Base-by-base conservation (phyloP, 23 tunicate genomes). In the Halocynthia roretzi region DNA sequence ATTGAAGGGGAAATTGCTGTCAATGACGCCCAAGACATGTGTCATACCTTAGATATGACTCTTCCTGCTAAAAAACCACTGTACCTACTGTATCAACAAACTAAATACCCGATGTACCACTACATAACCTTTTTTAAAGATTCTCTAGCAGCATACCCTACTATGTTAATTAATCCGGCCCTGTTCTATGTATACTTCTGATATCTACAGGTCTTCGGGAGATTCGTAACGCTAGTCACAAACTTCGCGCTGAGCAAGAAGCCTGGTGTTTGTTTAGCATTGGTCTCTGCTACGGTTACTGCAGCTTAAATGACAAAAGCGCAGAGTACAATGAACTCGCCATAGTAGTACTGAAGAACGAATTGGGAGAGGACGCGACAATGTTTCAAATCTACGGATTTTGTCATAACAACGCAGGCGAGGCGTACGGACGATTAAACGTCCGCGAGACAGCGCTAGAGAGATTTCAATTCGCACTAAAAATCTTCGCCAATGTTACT, bases 231-330 rank as follows among this genome's bases (percentile, higher is more conserved):
- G 70, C 70, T 8, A 48, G 31, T 10, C 19, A 40, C 9, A 15
- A 65, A 65, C 48, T 65, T 11, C 22, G 31, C 22, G 19, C 31
- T 48, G 19, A 10, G 10, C 22, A 65, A 40, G 70, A 65, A 65
- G 19, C 31, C 15, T 65, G 70, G 70, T 65, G 70, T 65, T 65
- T 65, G 70, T 65, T 20, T 65, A 65, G 31, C 70, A 15, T 65
- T 48, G 70, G 48, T 65, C 70, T 65, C 70, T 65, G 70, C 19
- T 65, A 65, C 19, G 10, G 31, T 15, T 65, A 65, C 19, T 65
- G 70, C 19, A 48, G 70, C 31, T 5, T 65, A 20, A 40, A 48
- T 20, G 19, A 65, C 0, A 65, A 65, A 65, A 20, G 5, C 31
- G 19, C 31, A 10, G 19, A 11, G 31, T 40, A 20, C n/a, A 65